Evolutionary conservation across 2,888 invertebrate genomes (phyloP).

Genomic region (Dicyrtoma fusca): DNA sequence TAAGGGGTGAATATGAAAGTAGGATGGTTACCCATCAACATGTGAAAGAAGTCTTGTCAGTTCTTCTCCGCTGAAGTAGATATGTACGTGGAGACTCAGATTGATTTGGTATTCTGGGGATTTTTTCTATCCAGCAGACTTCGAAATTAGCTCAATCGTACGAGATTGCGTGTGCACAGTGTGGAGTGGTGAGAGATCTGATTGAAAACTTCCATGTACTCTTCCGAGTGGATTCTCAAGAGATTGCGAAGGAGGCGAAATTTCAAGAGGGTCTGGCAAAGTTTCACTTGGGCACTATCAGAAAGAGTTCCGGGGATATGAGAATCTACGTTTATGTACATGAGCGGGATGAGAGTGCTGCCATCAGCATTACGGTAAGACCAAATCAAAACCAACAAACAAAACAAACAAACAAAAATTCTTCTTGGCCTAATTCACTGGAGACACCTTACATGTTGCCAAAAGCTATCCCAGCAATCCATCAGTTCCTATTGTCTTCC

Average conservation of each 20-base stretch:
- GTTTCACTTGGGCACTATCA: constrained; percentile 65
- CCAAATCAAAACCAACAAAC: constrained; percentile 15
- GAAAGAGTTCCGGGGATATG: constrained; percentile 64
- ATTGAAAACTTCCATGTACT: constrained; percentile 74
- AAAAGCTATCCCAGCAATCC: background rate
- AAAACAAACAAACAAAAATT: constrained; percentile 15
- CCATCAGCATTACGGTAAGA: constrained; percentile 53
- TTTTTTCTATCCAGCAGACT: constrained; percentile 31
- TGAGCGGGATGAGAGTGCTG: constrained; percentile 62
- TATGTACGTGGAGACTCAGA: constrained; percentile 27
- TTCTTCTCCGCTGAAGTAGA: constrained; percentile 10
- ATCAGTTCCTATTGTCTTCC: constrained; percentile 14
- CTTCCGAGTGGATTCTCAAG: constrained; percentile 78
- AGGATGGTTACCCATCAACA: constrained; percentile 27
- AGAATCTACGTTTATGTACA: constrained; percentile 77
- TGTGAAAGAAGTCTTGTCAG: constrained; percentile 28
- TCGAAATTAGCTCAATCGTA: constrained; percentile 44
- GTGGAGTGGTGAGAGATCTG: constrained; percentile 76
- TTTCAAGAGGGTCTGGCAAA: constrained; percentile 75
- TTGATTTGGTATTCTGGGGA: constrained; percentile 34
- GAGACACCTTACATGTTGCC: constrained; percentile 11
- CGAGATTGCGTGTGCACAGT: constrained; percentile 62
- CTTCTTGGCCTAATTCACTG: constrained; percentile 7
- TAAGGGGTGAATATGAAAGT: constrained; percentile 20
- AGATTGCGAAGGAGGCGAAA: constrained; percentile 74